These are phyloP conservation scores for Drosophila mojavensis DNA, from an alignment of 1,140 invertebrate species.

Conservation along the genomic window DNA sequence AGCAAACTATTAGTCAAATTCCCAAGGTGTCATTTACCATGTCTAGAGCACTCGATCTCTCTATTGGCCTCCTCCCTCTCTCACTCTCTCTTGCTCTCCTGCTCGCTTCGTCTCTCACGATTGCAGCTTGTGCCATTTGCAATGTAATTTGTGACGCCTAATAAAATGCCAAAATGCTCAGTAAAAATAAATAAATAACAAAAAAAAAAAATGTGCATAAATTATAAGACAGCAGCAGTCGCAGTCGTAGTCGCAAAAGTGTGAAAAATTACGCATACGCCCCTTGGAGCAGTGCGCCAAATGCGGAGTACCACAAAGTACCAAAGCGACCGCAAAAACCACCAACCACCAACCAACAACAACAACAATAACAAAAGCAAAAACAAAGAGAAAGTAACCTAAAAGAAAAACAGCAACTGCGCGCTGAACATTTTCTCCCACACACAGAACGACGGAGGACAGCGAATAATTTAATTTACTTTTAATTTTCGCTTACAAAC, in stretches of 20 bases:
- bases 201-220: slow-evolving; percentile 54
- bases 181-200: slow-evolving; percentile 56
- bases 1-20: slow-evolving; percentile 64
- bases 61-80: background rate
- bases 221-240: slow-evolving; percentile 45
- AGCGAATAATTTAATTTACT: slow-evolving; percentile 58
- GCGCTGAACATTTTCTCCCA: slow-evolving; percentile 25
- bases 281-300: slow-evolving; percentile 12
- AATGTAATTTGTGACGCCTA: slow-evolving; percentile 63
- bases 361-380: slow-evolving; percentile 19
- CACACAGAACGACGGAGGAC: slow-evolving; percentile 11
- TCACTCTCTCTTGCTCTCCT: background rate
- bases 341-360: slow-evolving; percentile 10
- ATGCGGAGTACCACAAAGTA: slow-evolving; percentile 16
- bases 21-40: slow-evolving; percentile 57
- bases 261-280: slow-evolving; percentile 64
- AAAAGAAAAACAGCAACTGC: slow-evolving; percentile 3
- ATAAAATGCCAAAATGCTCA: slow-evolving; percentile 57
- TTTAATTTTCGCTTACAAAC: slow-evolving; percentile 56
- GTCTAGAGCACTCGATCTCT: slow-evolving; percentile 28
- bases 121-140: slow-evolving; percentile 50
- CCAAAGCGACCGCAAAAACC: slow-evolving; percentile 35
- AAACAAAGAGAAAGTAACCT: background rate
- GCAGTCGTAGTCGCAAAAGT: slow-evolving; percentile 28
- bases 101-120: background rate